Percentiles rank a stretch among this genome's conserved stretches.
phyloP scores from a whole-genome alignment of 2,888 invertebrate genomes.

The Nysson spinosus region DNA sequence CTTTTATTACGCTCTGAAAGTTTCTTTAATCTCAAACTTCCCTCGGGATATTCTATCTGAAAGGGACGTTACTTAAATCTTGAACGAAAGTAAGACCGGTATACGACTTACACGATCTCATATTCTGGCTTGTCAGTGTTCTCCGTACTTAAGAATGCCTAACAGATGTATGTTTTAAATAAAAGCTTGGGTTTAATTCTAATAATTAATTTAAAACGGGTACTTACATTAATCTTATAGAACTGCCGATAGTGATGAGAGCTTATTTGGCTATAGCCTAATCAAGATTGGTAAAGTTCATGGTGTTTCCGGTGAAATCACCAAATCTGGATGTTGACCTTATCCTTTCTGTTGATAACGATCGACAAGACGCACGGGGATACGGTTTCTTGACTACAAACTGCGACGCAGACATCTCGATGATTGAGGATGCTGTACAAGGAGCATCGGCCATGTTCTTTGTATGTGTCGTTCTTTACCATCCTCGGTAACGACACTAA shows the following conservation, averaged over 20 bases:
- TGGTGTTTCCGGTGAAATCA: conserved; percentile 28
- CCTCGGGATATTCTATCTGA: too few species aligned
- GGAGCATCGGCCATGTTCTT: conserved; percentile 33
- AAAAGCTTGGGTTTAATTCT: too few species aligned
- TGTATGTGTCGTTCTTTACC: conserved; percentile 31
- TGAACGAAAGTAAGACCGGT: too few species aligned
- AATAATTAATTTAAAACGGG: not conserved
- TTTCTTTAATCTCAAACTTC: too few species aligned
- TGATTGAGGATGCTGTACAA: conserved; percentile 38
- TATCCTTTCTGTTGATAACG: conserved; percentile 39
- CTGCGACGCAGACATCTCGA: conserved; percentile 48
- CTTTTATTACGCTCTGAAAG: too few species aligned
- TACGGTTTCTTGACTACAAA: conserved; percentile 41
- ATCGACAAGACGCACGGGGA: conserved; percentile 56
- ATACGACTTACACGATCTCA: too few species aligned
- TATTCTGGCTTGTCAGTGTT: too few species aligned
- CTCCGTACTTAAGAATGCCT: too few species aligned
- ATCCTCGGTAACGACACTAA: conserved; percentile 26
- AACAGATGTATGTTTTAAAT: too few species aligned
- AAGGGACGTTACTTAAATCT: too few species aligned
- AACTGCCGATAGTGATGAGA: conserved; percentile 25
- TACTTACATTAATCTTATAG: conserved; percentile 47
- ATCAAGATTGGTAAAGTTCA: conserved; percentile 38
- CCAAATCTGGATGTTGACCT: conserved; percentile 15
- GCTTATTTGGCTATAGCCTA: conserved; percentile 48